These are phyloP conservation scores for Saiga tatarica DNA, from an alignment of 2,113 vertebrate species.

Conservation along the genomic window DNA sequence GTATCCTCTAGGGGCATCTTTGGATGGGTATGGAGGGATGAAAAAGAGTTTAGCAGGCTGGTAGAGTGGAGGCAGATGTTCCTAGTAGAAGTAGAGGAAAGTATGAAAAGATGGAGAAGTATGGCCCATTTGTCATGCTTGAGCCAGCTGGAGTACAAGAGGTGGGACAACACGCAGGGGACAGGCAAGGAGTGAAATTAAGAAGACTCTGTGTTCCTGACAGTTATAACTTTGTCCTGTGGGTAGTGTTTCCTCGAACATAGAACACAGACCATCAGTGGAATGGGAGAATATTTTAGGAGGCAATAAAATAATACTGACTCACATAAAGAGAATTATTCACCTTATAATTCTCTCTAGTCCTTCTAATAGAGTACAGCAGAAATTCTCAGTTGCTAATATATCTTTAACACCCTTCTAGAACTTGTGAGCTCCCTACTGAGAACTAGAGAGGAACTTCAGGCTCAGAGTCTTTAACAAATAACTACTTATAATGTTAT, in stretches of 20 bases:
- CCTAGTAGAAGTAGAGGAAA: not conserved
- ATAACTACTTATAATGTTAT: not conserved
- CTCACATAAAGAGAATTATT: not conserved
- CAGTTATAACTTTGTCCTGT: not conserved
- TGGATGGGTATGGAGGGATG: not conserved
- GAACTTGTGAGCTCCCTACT: not conserved
- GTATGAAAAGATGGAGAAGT: not conserved
- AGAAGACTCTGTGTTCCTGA: not conserved
- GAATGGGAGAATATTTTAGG: not conserved
- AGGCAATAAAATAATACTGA: not conserved
- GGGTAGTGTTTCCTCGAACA: accelerated
- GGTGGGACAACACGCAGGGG: not conserved
- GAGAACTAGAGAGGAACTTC: not conserved
- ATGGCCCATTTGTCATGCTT: not conserved
- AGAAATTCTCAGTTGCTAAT: not conserved
- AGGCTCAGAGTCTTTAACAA: not conserved
- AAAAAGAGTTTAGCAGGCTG: not conserved
- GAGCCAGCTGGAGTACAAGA: not conserved
- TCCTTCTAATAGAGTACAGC: not conserved
- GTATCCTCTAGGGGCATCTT: not conserved
- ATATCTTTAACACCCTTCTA: not conserved
- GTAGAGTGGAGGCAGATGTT: not conserved
- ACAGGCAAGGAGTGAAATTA: accelerated
- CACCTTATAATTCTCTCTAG: not conserved
- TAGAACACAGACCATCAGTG: not conserved